Evolutionary conservation across 2,888 invertebrate genomes (phyloP), one percentile per base, ranked within the genome.

Genomic region (Acrobasis suavella): DNA sequence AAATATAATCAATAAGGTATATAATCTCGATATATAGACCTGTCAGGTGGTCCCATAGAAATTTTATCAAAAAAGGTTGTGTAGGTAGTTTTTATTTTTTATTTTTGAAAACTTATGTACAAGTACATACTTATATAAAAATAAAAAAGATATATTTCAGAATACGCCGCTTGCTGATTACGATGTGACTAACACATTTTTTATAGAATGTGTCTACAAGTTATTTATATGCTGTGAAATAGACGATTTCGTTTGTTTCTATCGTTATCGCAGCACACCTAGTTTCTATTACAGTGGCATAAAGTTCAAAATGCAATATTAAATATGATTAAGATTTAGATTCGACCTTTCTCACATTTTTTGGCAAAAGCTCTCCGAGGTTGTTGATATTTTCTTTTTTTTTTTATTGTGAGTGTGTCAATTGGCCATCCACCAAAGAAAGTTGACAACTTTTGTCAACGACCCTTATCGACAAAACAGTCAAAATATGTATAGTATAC

Each of bases 191-290:
- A 61, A 63, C 49, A 37, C 56, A 50, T 49, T 51, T 62, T 62
- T 59, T 62, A 56, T 58, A 38, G 22, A 39, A 62, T 46, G 51
- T 62, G 61, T 63, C 52, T 38, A 65, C 62, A 55, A 16, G 52
- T 51, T 65, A 63, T 63, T 65, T 65, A 63, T 65, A 62, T n/a
- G n/a, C 38, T 16, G 52, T 60, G 60, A 17, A 58, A 61, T 52
- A 58, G 54, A 63, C 52, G 14, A 42, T 54, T 61, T 60, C 52
- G 8, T 58, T 50, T 58, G 22, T 58, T 22, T 49, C 49, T 56
- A 56, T 56, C 17, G 32, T 32, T 54, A n/a, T 54, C 1, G 39
- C 7, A 42, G 2, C 14, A 7, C n/a, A 46, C n/a, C 2, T 12
- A 42, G 46, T 46, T 14, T 46, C 46, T 46, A 46, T 46, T 46